Evolutionary conservation across 2,888 invertebrate species (phyloP), one percentile per base, ranked within the genome.

Genomic region (Ochropleura leucogaster): DNA sequence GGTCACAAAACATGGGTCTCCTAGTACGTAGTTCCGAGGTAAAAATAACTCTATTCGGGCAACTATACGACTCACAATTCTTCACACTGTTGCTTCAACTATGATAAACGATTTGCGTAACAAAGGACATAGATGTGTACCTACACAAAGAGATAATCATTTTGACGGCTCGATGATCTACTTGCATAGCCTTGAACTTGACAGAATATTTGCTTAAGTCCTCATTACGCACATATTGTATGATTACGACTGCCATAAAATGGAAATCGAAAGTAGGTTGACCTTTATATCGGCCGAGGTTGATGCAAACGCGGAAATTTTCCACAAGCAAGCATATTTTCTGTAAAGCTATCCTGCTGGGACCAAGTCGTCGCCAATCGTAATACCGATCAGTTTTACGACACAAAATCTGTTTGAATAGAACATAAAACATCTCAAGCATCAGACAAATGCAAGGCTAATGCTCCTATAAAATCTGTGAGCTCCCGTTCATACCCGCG

Each of bases 1-100:
- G 90, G 91, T 91, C 91, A 88, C 84, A 85, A 83, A 83, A 84
- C 75, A 66, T 60, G 72, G 77, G 59, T 76, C 83, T 74, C 79
- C 76, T 59, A 62, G 62, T 7, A 4, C 86, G 49, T 83, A 84
- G 65, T 18, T 49, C 47, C 60, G 84, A 83, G 85, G 65, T 73
- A 74, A 80, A 82, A 72, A 78, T 75, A 64, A 68, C 71, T 57
- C 20, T 76, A 79, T 47, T 40, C 9, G 16, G 30, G 62, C 1
- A 14, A 12, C 0, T 9, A 69, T 78, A 83, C 63, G 77, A 77
- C 16, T 63, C 65, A 74, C 60, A 79, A 42, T 85, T 44, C 71
- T 46, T 16, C 67, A 72, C 60, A 69, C 57, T 64, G 46, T 40
- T 60, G 62, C 5, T 53, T 44, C 10, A 71, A 62, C 55, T 55